Conservation (phyloP, 2,797 vertebrate species). For the Takifugu rubripes region DNA sequence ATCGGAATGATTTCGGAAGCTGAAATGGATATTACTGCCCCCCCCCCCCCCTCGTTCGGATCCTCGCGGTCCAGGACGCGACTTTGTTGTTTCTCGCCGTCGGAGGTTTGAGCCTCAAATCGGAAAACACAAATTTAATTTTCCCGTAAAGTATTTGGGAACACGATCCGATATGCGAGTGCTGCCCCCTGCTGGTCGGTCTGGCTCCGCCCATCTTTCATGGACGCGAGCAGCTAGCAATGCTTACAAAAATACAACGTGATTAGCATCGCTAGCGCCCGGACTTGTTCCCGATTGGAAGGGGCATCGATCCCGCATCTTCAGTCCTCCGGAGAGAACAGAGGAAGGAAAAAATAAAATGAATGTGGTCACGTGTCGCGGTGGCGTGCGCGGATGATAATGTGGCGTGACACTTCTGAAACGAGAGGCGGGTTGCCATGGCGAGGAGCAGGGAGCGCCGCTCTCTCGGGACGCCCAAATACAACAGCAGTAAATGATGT, state of each 20-base stretch:
- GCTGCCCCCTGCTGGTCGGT: too few species aligned
- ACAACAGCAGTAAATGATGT: slow-evolving; percentile 99
- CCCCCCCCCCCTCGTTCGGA: too few species aligned
- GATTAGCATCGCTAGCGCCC: slow-evolving; percentile 1
- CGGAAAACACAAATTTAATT: too few species aligned
- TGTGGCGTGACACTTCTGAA: slow-evolving; percentile 99
- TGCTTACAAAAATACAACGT: too few species aligned
- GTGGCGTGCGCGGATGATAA: slow-evolving; percentile 93
- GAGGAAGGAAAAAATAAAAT: slow-evolving; percentile 40
- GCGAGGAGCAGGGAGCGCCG: slow-evolving; percentile 89
- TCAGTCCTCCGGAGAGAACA: slow-evolving; percentile 46
- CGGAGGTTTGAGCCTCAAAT: too few species aligned
- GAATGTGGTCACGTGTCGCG: slow-evolving; percentile 72
- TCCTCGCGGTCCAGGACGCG: too few species aligned
- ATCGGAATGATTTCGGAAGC: slow-evolving; percentile 58
- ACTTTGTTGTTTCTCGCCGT: too few species aligned
- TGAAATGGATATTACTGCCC: slow-evolving; percentile 9
- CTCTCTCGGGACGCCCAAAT: slow-evolving; percentile 94
- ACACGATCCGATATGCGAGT: too few species aligned
- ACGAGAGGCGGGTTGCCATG: slow-evolving; percentile 99
- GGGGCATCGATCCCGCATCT: slow-evolving; percentile 53
- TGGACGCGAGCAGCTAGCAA: too few species aligned
- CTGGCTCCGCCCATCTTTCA: too few species aligned
- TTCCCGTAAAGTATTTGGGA: too few species aligned
- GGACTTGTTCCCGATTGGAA: slow-evolving; percentile 58